Evolutionary conservation across 2,888 invertebrate species (phyloP), one percentile per base, ranked within the genome.

Genomic region (Stenichneumon culpator): DNA sequence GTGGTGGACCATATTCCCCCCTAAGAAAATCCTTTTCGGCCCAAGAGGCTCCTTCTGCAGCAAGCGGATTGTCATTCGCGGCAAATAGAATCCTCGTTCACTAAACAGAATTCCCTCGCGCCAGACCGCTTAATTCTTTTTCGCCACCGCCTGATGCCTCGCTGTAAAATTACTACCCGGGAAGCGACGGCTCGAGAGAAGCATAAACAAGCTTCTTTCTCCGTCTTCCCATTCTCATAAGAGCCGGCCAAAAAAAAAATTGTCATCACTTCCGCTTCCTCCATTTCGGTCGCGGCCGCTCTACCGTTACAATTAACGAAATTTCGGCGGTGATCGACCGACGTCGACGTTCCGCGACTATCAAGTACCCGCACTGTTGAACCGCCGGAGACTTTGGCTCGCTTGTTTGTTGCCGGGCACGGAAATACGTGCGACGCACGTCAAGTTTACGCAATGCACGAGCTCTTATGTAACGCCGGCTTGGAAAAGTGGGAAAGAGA

Each of bases 361-460:
- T 25, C 25, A 57, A 57, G 25, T 57, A 57, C 22, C 57, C 57
- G 22, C 22, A 47, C 44, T 47, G 44, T 47, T 47, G 2, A 25
- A 57, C 11, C 4, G 25, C 4, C 22, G 25, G 22, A 11, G 52
- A 72, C 44, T 77, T 72, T 77, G 52, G 54, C 44, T 9, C 54
- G 75, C 47, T 63, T 70, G 63, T 82, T 88, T 91, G 91, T 92
- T 91, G 91, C 90, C 86, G 91, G 89, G 92, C 89, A 84, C 89
- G 88, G 89, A 90, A 90, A 89, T 89, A 88, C 86, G 88, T 86
- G 84, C 88, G 85, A 84, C 88, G 89, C 89, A 85, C 90, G 87
- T 90, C 88, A 88, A 88, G 87, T 90, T 92, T 92, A 91, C 91
- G 92, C 90, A 94, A 94, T 93, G 90, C 54, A 65, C 82, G 70